phyloP scores from a whole-genome alignment of 2,888 invertebrate genomes.

The Rhamphomyia laevipes region DNA sequence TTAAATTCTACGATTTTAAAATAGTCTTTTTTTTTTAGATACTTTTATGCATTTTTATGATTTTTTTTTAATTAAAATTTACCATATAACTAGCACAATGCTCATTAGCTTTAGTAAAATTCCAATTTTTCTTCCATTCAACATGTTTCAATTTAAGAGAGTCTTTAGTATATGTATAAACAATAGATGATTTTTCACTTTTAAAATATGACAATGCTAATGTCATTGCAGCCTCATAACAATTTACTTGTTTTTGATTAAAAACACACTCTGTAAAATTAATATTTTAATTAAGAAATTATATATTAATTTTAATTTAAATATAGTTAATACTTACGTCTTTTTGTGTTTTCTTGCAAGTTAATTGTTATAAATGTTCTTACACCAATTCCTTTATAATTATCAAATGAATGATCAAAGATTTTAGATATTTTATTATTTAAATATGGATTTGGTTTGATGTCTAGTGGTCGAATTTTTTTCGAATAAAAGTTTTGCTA shows the following conservation, averaged over 20 bases:
- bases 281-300: constrained; percentile 1
- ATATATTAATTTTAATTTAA: neutral
- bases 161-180: constrained; percentile 23
- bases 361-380: constrained; percentile 30
- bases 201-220: constrained; percentile 30
- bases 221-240: constrained; percentile 28
- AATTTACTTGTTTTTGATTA: constrained; percentile 21
- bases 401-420: constrained; percentile 12
- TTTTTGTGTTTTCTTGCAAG: constrained; percentile 25
- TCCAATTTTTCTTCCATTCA: constrained; percentile 22
- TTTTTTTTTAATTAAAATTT: constrained; percentile 1
- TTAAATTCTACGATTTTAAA: no score
- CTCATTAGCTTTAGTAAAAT: constrained; percentile 16
- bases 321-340: constrained; percentile 21
- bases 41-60: no score
- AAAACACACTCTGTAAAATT: constrained; percentile 18
- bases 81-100: constrained; percentile 12
- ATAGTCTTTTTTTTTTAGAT: no score
- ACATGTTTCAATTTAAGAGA: constrained; percentile 18
- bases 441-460: neutral
- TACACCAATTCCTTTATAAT: constrained; percentile 14
- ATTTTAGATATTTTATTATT: constrained; percentile 6
- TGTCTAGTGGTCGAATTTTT: neutral
- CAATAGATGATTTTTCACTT: constrained; percentile 21
- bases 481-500: constrained; percentile 6